Conservation (phyloP, 2,113 vertebrate genomes). For the Callionymus lyra region DNA sequence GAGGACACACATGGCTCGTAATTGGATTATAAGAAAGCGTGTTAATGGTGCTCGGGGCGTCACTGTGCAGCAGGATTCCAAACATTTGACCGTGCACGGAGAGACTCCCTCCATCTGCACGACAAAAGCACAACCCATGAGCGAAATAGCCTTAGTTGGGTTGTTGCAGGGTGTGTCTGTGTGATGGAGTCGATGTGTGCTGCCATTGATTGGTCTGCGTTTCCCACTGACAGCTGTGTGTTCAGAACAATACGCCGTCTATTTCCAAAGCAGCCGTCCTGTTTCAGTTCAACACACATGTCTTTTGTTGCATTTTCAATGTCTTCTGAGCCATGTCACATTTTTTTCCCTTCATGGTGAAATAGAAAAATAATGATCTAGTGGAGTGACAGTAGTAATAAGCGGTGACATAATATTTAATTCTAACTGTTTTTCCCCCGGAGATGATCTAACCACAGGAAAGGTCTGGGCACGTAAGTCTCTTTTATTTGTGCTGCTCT, state of each 20-base stretch:
- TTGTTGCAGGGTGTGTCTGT: slow-evolving; percentile 27
- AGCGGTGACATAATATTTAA: too few species aligned
- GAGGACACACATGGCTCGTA: slow-evolving; percentile 55
- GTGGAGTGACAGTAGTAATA: too few species aligned
- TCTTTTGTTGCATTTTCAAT: too few species aligned
- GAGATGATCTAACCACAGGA: too few species aligned
- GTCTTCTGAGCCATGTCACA: too few species aligned
- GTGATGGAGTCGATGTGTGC: slow-evolving; percentile 26
- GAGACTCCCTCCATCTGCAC: slow-evolving; percentile 13
- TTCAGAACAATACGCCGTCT: slow-evolving; percentile 60
- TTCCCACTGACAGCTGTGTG: slow-evolving; percentile 61
- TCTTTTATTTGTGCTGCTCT: too few species aligned
- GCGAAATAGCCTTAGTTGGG: slow-evolving; percentile 29
- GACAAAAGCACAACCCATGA: slow-evolving; percentile 17
- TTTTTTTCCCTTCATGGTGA: too few species aligned
- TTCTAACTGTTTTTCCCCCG: too few species aligned
- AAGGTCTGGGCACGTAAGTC: too few species aligned
- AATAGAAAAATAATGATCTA: too few species aligned
- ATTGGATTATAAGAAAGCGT: slow-evolving; percentile 60
- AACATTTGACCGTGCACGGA: slow-evolving; percentile 47
- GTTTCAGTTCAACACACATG: slow-evolving; percentile 2
- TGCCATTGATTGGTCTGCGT: slow-evolving; percentile 33
- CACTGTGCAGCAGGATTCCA: slow-evolving; percentile 4
- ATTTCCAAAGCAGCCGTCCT: slow-evolving; percentile 38
- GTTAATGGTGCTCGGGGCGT: slow-evolving; percentile 33